Evolutionary conservation across 1,140 invertebrate species (phyloP).

Genomic region (Oncopodura yosiiana): DNA sequence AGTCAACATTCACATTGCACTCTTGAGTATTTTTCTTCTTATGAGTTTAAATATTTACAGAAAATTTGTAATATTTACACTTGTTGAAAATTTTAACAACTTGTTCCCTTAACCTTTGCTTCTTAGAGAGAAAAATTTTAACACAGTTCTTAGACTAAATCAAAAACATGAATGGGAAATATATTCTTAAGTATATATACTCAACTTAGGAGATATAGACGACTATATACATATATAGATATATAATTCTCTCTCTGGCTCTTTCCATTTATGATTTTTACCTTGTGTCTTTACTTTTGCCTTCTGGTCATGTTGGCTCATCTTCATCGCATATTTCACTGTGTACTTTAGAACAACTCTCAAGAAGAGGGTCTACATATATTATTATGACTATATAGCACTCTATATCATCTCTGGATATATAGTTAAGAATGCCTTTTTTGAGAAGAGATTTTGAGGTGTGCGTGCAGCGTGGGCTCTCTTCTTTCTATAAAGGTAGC

Average conservation of each 20-base stretch:
- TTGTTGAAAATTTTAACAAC: too few relatives aligned
- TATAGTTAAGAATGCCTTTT: not conserved
- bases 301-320: slow-evolving; percentile 14
- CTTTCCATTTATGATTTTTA: too few relatives aligned
- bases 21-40: too few relatives aligned
- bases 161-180: not conserved
- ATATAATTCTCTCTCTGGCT: too few relatives aligned
- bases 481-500: slow-evolving; percentile 1
- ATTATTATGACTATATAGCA: not conserved
- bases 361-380: too few relatives aligned
- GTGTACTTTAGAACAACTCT: too few relatives aligned
- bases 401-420: not conserved
- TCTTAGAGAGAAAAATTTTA: slow-evolving; percentile 5
- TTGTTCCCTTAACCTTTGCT: not conserved
- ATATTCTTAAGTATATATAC: not conserved
- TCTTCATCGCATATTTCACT: slow-evolving; percentile 27
- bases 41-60: too few relatives aligned
- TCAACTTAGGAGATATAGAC: slow-evolving; percentile 5
- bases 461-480: not conserved
- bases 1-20: not conserved
- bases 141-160: slow-evolving; percentile 1
- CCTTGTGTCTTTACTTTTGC: slow-evolving; percentile 5
- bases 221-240: not conserved
- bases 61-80: too few relatives aligned
- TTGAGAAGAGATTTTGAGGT: not conserved